Percentiles rank a stretch among this genome's conserved stretches.
phyloP scores from a whole-genome alignment of 2,113 vertebrate genomes.

The Chlorodrepanis virens region DNA sequence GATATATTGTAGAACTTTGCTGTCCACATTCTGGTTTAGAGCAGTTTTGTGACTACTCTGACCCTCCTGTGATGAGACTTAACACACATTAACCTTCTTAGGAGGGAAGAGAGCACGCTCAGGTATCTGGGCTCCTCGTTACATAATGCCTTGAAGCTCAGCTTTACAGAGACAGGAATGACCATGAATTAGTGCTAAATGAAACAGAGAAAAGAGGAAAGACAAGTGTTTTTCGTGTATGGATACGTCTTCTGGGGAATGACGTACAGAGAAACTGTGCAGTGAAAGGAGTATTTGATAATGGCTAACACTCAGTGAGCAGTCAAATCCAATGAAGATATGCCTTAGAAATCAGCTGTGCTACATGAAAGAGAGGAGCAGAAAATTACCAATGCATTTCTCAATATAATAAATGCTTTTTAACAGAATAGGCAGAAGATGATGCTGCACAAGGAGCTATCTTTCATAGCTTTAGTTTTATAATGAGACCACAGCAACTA shows the following conservation, averaged over 20 bases:
- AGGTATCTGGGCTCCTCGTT: not conserved
- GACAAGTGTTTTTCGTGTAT: not conserved
- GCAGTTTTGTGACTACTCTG: not conserved
- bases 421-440: not conserved
- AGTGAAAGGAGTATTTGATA: not conserved
- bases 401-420: not conserved
- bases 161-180: not conserved
- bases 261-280: not conserved
- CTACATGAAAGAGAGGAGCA: not conserved
- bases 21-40: not conserved
- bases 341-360: not conserved
- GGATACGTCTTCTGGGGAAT: not conserved
- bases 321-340: not conserved
- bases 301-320: not conserved
- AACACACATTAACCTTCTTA: not conserved
- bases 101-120: not conserved
- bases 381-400: not conserved
- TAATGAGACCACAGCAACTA: not conserved
- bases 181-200: not conserved
- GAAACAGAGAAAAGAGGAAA: not conserved
- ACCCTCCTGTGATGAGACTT: not conserved
- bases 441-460: not conserved
- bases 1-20: fast-evolving
- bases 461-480: not conserved
- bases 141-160: not conserved